Conservation (phyloP, 2,113 vertebrate species). For the Forbesichthys agassizii region DNA sequence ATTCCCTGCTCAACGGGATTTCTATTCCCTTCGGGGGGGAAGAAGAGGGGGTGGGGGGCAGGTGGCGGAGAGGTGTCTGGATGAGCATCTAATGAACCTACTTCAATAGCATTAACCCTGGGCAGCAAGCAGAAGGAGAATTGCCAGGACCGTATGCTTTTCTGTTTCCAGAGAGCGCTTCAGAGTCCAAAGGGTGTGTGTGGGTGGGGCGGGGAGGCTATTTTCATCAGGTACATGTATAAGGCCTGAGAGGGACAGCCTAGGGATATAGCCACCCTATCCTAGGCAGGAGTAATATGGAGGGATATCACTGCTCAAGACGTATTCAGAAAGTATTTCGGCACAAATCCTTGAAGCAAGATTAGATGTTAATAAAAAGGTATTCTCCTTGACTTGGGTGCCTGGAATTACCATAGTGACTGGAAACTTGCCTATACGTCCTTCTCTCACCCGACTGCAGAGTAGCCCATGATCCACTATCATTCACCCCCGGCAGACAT, state of each 20-base stretch:
- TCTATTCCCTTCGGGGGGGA: slow-evolving; percentile 46
- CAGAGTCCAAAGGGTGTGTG: no score
- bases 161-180: slow-evolving; percentile 37
- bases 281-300: neutral
- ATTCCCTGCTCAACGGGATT: slow-evolving; percentile 55
- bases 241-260: slow-evolving; percentile 18
- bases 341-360: neutral
- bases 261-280: neutral
- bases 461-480: no score
- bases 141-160: slow-evolving; percentile 39
- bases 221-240: neutral
- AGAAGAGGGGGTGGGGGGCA: slow-evolving; percentile 35
- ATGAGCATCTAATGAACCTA: slow-evolving; percentile 65
- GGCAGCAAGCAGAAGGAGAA: slow-evolving; percentile 40
- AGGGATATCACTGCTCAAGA: neutral
- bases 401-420: no score
- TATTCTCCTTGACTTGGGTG: neutral
- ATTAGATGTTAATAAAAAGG: neutral
- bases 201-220: no score
- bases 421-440: no score
- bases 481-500: no score
- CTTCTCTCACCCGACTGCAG: no score
- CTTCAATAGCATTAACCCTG: slow-evolving; percentile 64
- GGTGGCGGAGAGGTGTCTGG: slow-evolving; percentile 14
- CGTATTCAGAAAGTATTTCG: neutral